These are phyloP conservation scores for Eupristina koningsbergeri DNA, from an alignment of 1,140 invertebrate species.

Conservation along the genomic window DNA sequence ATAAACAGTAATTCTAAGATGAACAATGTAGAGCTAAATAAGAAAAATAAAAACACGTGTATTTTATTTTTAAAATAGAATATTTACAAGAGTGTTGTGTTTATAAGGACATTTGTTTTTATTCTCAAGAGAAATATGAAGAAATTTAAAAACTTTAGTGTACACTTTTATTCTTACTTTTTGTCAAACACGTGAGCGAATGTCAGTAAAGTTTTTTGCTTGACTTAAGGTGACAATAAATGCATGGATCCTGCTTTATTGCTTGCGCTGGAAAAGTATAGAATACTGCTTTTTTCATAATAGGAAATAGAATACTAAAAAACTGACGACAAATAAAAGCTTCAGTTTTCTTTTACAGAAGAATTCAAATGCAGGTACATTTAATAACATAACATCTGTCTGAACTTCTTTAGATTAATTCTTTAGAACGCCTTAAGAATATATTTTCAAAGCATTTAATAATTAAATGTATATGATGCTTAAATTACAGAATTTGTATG, in stretches of 20 bases:
- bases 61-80: conserved; percentile 18
- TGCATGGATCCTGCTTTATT: neutral
- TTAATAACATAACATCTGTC: no score
- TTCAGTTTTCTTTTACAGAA: no score
- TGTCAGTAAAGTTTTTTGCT: neutral
- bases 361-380: no score
- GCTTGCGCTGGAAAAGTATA: neutral
- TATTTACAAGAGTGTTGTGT: neutral
- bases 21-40: no score
- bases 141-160: neutral
- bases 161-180: neutral
- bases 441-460: no score
- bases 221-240: no score
- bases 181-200: neutral
- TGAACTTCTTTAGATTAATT: no score
- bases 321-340: neutral
- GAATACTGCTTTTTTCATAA: neutral
- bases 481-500: no score
- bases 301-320: neutral
- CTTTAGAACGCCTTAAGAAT: no score
- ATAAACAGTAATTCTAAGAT: no score
- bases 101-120: neutral
- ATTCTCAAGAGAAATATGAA: neutral
- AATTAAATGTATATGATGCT: no score
- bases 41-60: neutral